Evolutionary conservation across 2,113 vertebrate genomes (phyloP).

Genomic region (Fulmarus glacialis): DNA sequence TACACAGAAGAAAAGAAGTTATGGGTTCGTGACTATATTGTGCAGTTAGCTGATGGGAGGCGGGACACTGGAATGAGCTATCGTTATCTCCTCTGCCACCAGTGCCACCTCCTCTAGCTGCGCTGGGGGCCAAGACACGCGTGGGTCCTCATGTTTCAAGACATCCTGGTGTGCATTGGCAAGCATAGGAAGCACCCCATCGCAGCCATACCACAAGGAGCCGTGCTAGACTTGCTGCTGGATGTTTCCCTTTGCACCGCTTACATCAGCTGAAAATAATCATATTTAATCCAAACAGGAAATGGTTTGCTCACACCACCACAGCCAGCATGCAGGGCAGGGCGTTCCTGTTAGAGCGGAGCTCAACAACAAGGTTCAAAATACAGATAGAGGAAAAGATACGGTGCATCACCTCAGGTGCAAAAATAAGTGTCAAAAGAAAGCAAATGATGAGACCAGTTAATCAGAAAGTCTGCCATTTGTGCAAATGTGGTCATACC

Average conservation of each 20-base stretch:
- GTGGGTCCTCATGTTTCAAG: not conserved
- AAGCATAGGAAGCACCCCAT: not conserved
- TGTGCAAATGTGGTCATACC: not conserved
- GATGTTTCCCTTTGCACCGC: not conserved
- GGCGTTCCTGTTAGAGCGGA: not conserved
- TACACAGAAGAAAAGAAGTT: not conserved
- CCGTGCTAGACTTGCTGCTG: conserved; percentile 53
- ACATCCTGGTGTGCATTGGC: not conserved
- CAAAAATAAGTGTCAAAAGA: not conserved
- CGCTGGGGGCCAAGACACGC: not conserved
- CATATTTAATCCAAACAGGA: conserved; percentile 28
- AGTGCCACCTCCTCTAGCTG: not conserved
- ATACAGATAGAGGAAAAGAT: conserved; percentile 17
- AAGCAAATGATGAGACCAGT: not conserved
- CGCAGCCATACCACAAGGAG: not conserved
- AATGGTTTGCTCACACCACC: conserved; percentile 41
- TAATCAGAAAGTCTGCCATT: not conserved
- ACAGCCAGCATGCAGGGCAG: not conserved
- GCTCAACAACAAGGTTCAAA: conserved; percentile 37
- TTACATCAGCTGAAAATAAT: conserved; percentile 66
- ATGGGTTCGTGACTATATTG: not conserved
- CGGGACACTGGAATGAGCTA: not conserved
- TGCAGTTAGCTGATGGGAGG: not conserved
- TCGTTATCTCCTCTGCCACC: not conserved
- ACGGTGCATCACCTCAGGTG: not conserved